Evolutionary conservation across 1,140 invertebrate species (phyloP).

Genomic region (Drosophila sproati): DNA sequence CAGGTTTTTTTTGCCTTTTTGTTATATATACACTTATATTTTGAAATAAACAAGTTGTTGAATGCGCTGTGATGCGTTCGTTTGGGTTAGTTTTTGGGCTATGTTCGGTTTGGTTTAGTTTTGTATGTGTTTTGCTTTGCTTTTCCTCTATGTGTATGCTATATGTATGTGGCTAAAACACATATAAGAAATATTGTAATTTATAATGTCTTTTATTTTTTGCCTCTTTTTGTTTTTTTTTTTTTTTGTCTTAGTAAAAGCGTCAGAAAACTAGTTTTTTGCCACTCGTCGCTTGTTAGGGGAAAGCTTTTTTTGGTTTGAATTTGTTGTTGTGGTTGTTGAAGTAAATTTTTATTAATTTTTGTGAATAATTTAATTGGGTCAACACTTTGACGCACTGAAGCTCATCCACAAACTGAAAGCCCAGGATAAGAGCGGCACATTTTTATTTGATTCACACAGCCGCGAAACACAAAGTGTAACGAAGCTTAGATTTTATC

Average conservation of each 20-base stretch:
- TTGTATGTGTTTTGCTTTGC: constrained; percentile 19
- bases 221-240: constrained; percentile 41
- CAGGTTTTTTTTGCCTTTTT: constrained; percentile 40
- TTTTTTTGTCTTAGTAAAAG: constrained; percentile 44
- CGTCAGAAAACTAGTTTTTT: constrained; percentile 68
- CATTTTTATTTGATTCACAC: constrained; percentile 60
- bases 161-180: neutral
- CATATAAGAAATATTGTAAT: constrained; percentile 63
- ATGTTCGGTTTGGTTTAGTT: constrained; percentile 30
- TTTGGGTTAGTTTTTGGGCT: constrained; percentile 44
- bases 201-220: constrained; percentile 74
- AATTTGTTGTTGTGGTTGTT: constrained; percentile 40
- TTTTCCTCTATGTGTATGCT: constrained; percentile 12
- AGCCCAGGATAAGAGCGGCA: constrained; percentile 59
- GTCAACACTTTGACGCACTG: constrained; percentile 62
- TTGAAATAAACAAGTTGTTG: constrained; percentile 83
- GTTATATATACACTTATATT: constrained; percentile 69
- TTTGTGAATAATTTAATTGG: constrained; percentile 57
- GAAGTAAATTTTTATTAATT: constrained; percentile 13
- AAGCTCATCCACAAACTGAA: constrained; percentile 61
- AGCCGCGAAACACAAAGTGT: neutral
- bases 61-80: constrained; percentile 66
- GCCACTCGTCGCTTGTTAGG: constrained; percentile 45
- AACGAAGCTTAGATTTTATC: constrained; percentile 41
- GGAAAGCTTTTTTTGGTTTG: constrained; percentile 74